Conservation (phyloP, 2,113 vertebrate species). For the Mirounga angustirostris region DNA sequence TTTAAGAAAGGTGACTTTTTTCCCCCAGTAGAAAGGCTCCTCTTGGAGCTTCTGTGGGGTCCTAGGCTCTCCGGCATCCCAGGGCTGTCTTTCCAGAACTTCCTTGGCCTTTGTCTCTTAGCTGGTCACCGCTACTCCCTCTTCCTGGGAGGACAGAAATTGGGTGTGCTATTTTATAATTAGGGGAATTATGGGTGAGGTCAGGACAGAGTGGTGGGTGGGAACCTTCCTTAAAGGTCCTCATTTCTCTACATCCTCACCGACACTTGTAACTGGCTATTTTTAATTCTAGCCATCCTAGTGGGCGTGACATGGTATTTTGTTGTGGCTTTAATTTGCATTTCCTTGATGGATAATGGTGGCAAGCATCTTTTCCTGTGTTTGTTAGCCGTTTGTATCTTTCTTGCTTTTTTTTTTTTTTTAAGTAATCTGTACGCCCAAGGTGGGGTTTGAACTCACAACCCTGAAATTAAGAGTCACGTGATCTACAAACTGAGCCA, state of each 20-base stretch:
- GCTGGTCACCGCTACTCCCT: background rate
- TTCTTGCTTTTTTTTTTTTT: background rate
- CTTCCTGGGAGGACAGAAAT: background rate
- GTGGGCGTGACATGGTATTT: background rate
- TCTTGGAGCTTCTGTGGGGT: background rate
- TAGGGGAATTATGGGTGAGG: background rate
- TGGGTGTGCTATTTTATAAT: background rate
- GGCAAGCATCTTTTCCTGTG: background rate
- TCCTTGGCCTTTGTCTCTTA: background rate
- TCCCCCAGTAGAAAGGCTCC: background rate
- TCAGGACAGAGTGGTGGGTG: background rate
- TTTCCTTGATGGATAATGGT: background rate
- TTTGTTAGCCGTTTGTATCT: background rate
- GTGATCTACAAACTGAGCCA: background rate
- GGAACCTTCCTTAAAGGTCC: background rate
- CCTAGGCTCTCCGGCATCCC: background rate
- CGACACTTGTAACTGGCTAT: background rate
- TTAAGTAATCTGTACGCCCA: background rate
- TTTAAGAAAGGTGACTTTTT: background rate
- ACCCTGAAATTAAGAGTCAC: background rate
- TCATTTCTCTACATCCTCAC: accelerated
- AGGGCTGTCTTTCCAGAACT: background rate
- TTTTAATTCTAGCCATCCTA: background rate
- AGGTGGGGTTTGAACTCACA: background rate
- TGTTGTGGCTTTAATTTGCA: background rate